Evolutionary conservation across 2,888 invertebrate genomes (phyloP).

Genomic region (Caenorhabditis sulstoni): DNA sequence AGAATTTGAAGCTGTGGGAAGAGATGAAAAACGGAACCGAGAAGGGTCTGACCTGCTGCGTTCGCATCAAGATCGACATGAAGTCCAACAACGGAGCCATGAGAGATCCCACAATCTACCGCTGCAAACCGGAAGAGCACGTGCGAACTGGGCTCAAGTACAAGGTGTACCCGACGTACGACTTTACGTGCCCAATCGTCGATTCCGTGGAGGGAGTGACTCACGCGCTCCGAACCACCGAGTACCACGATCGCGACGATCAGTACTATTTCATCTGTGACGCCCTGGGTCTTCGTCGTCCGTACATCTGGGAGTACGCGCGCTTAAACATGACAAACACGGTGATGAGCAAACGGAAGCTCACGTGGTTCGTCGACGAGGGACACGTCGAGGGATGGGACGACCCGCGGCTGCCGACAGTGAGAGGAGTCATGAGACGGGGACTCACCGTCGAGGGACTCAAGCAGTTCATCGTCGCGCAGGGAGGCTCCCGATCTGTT

Average conservation of each 20-base stretch:
- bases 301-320: constrained; percentile 96
- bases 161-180: constrained; percentile 99
- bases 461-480: constrained; percentile 96
- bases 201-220: constrained; percentile 98
- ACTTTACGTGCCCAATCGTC: constrained; percentile 99
- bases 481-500: constrained; percentile 95
- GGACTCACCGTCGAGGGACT: constrained; percentile 98
- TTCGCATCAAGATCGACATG: constrained; percentile 98
- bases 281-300: constrained; percentile 89
- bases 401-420: constrained; percentile 98
- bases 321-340: constrained; percentile 98
- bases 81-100: constrained; percentile 94
- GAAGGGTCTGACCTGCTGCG: constrained; percentile 91
- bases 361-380: constrained; percentile 97
- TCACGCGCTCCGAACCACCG: constrained; percentile 96
- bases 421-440: constrained; percentile 93
- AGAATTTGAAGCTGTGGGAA: constrained; percentile 92
- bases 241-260: constrained; percentile 97
- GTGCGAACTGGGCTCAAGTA: constrained; percentile 94
- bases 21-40: constrained; percentile 92
- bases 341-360: constrained; percentile 95
- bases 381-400: constrained; percentile 98
- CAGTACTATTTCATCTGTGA: constrained; percentile 96
- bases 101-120: constrained; percentile 97
- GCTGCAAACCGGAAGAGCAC: constrained; percentile 96